Evolutionary conservation across 2,888 invertebrate genomes (phyloP), one percentile per base, ranked within the genome.

Genomic region (Schizaphis graminum): DNA sequence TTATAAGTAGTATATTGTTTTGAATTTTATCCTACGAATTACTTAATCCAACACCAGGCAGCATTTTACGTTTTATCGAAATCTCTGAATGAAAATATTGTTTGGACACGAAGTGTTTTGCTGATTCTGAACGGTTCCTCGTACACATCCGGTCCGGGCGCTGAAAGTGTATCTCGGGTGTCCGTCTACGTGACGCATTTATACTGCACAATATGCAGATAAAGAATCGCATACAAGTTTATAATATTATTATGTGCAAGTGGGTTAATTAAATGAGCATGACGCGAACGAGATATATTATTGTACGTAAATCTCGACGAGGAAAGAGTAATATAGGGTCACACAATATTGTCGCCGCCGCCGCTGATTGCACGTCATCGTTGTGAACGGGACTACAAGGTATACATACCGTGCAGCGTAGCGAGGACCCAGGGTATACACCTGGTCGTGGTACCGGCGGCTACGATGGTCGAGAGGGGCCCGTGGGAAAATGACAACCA

Each of bases 401-500:
- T 67, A 67, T 8, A 21, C 35, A 21, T 35, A 77, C 77, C 35
- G 77, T 35, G 77, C 35, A 35, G 35, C 77, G 77, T 21, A 35
- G 77, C 35, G 35, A 77, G 35, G 35, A 21, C 77, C 21, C 77
- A 77, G 77, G 77, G 35, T 77, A 35, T 77, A 49, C 92, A 88
- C 92, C 87, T 92, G 92, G 88, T 61, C 47, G 92, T 24, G 88
- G 57, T 57, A 77, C 53, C 53, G 88, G 8, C 57, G 57, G 56
- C 49, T 47, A 11, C 26, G 89, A 67, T n/a, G 91, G 91, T 35
- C 91, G 77, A 56, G 56, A 89, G 88, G 92, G 92, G 88, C 41
- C 88, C 92, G 92, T 93, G 92, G 92, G 92, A 93, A 93, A 93
- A 93, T 49, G 86, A 88, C 92, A 53, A 89, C 53, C 47, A 35